Conservation (phyloP, 2,888 invertebrate species). For the Drosophila mettleri region DNA sequence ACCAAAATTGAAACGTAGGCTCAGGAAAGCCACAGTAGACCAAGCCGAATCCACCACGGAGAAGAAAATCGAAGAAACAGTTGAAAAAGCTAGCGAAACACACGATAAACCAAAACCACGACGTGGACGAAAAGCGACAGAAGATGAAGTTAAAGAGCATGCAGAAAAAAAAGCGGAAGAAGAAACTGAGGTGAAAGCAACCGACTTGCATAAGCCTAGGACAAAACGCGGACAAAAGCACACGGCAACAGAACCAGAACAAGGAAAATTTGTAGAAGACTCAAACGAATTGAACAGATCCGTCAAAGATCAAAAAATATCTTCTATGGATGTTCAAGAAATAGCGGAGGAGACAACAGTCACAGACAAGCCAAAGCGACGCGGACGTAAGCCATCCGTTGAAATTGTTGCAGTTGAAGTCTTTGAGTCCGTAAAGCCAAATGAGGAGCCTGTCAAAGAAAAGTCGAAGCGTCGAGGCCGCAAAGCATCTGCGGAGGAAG, state of each 20-base stretch:
- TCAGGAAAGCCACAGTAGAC: neutral
- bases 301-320: slow-evolving; percentile 14
- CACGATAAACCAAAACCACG: slow-evolving; percentile 8
- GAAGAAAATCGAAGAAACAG: neutral
- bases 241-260: neutral
- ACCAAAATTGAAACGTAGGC: neutral
- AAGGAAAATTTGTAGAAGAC: neutral
- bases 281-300: neutral
- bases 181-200: neutral
- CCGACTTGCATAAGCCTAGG: neutral
- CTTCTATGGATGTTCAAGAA: slow-evolving; percentile 1
- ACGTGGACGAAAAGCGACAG: slow-evolving; percentile 26
- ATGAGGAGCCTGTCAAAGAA: slow-evolving; percentile 10
- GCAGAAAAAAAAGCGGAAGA: neutral
- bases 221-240: slow-evolving; percentile 5
- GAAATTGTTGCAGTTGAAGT: slow-evolving; percentile 19
- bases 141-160: neutral
- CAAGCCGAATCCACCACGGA: neutral
- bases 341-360: neutral
- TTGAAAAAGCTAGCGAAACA: neutral
- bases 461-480: slow-evolving; percentile 29
- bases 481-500: slow-evolving; percentile 37
- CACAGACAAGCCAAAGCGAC: slow-evolving; percentile 29
- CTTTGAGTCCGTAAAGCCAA: neutral
- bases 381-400: slow-evolving; percentile 30